Base-by-base conservation (phyloP, 2,888 invertebrate genomes). In the Omphaloscelis lunosa region DNA sequence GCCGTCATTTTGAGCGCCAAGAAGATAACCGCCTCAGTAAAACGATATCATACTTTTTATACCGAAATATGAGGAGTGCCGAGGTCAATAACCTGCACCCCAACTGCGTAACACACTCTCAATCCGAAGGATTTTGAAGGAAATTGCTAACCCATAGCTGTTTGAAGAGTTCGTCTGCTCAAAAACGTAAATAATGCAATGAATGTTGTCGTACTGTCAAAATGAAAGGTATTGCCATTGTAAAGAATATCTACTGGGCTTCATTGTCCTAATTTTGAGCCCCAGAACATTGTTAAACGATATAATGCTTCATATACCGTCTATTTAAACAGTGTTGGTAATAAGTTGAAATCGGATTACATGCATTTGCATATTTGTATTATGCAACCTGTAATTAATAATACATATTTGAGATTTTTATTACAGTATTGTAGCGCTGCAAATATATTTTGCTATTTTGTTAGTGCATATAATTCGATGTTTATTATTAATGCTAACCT, bases 401-500 rank as follows among this genome's bases (percentile, higher is more conserved):
- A 34, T 15, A 3, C n/a, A 48, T n/a, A 5, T n/a, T 45, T n/a
- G 11, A 56, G 23, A 56, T 12, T 56, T n/a, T 45, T 12, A 12
- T 45, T 45, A 45, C 0, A 45, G 12, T 0, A 4, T 41, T 41
- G 41, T 12, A 4, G 45, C 4, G 12, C 2, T 11, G 41, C 11
- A 11, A 41, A 41, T 12, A 53, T n/a, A 53, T 11, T 53, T 53
- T 53, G 3, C 9, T 4, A n/a, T n/a, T 56, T 56, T n/a, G 11
- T n/a, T 56, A n/a, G 11, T 56, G 53, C 53, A 53, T 53, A 23
- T 51, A 51, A 9, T 56, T 12, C 11, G 20, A 72, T 65, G 39
- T 9, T 9, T 53, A 41, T 15, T 48, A n/a, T 15, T 9, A 63
- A 65, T 27, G 34, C 75, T 73, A 56, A 76, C 75, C 58, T 48